A percentile compares a stretch with the other conserved stretches of the same genome.
These are phyloP conservation scores for Cancer borealis DNA, from an alignment of 2,888 invertebrate genomes.

Conservation along the genomic window DNA sequence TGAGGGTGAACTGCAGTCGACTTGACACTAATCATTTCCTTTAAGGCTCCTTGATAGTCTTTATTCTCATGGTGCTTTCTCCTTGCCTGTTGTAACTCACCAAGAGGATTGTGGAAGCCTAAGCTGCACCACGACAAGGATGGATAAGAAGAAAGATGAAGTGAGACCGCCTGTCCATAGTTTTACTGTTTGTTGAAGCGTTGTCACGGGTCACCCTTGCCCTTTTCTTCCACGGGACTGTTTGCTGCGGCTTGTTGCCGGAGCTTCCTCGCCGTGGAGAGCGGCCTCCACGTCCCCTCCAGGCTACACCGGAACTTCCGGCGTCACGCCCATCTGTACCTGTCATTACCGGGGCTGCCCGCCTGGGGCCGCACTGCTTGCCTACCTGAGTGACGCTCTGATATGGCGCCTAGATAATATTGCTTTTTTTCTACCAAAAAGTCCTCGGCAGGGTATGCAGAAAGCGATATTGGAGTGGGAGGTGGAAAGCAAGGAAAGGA, in stretches of 20 bases:
- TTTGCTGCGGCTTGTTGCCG: background rate
- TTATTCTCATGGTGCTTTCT: background rate
- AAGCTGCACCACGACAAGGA: background rate
- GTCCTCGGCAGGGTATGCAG: background rate
- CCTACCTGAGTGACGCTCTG: background rate
- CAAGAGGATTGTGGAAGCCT: background rate
- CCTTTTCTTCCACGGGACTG: background rate
- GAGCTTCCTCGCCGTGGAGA: background rate
- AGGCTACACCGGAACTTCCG: slow-evolving; percentile 65
- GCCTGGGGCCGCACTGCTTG: background rate
- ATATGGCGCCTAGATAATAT: background rate
- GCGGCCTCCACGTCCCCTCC: slow-evolving; percentile 23
- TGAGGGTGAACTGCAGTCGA: background rate
- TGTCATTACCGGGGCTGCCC: slow-evolving; percentile 59
- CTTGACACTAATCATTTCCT: background rate
- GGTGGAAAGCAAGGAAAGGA: background rate
- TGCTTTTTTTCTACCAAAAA: background rate
- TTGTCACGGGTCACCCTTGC: background rate
- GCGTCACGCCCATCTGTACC: slow-evolving; percentile 67
- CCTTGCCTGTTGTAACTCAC: background rate
- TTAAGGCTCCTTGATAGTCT: background rate
- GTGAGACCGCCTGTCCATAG: background rate
- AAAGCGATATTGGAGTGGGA: background rate
- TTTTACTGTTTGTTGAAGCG: background rate
- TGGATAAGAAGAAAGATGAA: background rate